These are phyloP conservation scores for Lepidostoma basale DNA, from an alignment of 1,140 invertebrate species.

Conservation along the genomic window DNA sequence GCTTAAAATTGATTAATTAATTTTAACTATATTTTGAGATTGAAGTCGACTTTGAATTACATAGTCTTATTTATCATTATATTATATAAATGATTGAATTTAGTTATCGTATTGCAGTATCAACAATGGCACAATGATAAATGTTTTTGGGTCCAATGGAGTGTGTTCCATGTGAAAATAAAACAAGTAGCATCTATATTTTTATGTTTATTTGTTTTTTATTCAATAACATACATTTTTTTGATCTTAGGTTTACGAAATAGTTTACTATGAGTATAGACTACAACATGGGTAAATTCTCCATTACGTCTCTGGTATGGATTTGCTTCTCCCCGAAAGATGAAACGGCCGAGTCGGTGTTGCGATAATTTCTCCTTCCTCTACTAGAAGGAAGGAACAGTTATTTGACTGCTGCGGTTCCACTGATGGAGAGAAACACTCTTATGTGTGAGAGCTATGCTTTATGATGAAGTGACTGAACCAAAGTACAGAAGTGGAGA, in stretches of 20 bases:
- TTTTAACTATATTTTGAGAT: too few relatives aligned
- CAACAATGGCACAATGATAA: too few relatives aligned
- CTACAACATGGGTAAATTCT: constrained; percentile 43
- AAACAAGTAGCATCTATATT: constrained; percentile 30
- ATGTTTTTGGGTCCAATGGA: neutral
- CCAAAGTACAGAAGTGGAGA: neutral
- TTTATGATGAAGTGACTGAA: neutral
- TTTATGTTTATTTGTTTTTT: constrained; percentile 44
- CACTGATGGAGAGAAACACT: constrained; percentile 1
- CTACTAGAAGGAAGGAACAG: neutral
- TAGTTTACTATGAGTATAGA: constrained; percentile 46
- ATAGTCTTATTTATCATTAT: too few relatives aligned
- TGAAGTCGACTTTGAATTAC: too few relatives aligned
- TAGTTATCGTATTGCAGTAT: too few relatives aligned
- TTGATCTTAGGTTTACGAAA: constrained; percentile 46
- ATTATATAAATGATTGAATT: too few relatives aligned
- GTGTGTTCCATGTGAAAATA: constrained; percentile 11
- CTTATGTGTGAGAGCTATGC: constrained; percentile 15
- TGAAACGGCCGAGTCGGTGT: neutral
- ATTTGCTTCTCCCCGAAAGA: neutral
- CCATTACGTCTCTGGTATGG: constrained; percentile 19
- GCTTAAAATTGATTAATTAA: too few relatives aligned
- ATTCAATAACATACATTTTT: constrained; percentile 47
- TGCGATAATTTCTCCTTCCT: neutral
- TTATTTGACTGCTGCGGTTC: neutral